These are phyloP conservation scores for Microcebus ravelobensis DNA, from an alignment of 2,113 vertebrate species.

Conservation along the genomic window DNA sequence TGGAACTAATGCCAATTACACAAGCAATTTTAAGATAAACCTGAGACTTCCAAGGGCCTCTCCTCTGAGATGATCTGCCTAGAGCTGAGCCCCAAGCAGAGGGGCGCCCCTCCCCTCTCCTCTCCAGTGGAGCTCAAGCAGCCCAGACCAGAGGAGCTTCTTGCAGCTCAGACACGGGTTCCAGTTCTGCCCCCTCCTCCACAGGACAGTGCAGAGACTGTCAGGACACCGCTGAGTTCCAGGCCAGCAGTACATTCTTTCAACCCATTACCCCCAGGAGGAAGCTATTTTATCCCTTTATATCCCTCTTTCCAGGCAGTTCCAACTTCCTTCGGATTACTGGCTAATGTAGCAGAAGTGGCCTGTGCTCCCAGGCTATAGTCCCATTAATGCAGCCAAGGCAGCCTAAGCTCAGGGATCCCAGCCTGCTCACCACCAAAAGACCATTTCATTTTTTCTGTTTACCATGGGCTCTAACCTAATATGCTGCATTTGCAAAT, in stretches of 20 bases:
- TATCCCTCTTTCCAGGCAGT: not conserved
- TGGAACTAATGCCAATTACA: not conserved
- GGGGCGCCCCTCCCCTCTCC: fast-evolving
- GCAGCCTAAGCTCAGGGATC: not conserved
- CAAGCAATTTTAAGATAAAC: not conserved
- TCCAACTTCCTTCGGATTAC: too few species aligned
- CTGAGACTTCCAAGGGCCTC: not conserved
- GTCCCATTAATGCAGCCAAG: not conserved
- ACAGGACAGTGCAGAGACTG: too few species aligned
- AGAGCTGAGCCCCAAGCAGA: not conserved
- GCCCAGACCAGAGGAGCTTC: not conserved
- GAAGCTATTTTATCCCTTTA: not conserved
- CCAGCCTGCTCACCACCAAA: not conserved
- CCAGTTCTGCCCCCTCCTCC: too few species aligned
- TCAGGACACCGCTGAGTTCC: not conserved
- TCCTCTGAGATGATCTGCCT: not conserved
- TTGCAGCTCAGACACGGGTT: not conserved
- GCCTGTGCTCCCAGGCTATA: too few species aligned
- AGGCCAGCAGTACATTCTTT: too few species aligned
- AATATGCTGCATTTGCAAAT: not conserved
- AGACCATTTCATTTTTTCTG: not conserved
- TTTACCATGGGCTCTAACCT: not conserved
- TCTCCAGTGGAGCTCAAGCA: not conserved
- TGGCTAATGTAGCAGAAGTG: too few species aligned
- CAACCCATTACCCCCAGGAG: fast-evolving